Evolutionary conservation across 1,140 invertebrate species (phyloP).

Genomic region (Coelopa frigida): DNA sequence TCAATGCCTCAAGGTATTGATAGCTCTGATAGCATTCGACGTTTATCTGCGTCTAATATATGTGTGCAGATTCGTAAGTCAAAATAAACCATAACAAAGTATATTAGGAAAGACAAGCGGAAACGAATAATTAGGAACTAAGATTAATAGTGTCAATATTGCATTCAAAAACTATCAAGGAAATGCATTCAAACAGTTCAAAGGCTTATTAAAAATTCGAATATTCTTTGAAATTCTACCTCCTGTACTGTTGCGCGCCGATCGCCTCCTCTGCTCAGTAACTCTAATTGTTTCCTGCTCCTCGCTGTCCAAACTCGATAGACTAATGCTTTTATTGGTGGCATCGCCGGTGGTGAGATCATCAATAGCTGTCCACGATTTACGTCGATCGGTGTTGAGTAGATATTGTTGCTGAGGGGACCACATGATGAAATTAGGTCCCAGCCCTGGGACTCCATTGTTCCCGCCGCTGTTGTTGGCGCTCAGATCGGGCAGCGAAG

Average conservation of each 20-base stretch:
- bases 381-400: constrained; percentile 54
- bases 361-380: constrained; percentile 77
- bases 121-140: no score
- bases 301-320: constrained; percentile 53
- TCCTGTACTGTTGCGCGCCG: constrained; percentile 49
- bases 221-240: no score
- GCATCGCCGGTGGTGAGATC: constrained; percentile 47
- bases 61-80: no score
- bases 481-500: constrained; percentile 48
- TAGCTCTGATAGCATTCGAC: no score
- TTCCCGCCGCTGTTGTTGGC: constrained; percentile 12
- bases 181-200: no score
- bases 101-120: no score
- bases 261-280: constrained; percentile 44
- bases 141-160: no score
- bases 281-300: constrained; percentile 47
- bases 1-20: no score
- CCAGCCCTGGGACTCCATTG: constrained; percentile 6
- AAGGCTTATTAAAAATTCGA: no score
- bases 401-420: constrained; percentile 35
- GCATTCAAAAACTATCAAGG: no score
- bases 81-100: no score
- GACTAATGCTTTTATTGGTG: constrained; percentile 45
- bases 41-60: no score
- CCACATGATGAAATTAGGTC: constrained; percentile 28